These are phyloP conservation scores for Anoncus sp. DNA, from an alignment of 2,888 invertebrate genomes.

Conservation along the genomic window DNA sequence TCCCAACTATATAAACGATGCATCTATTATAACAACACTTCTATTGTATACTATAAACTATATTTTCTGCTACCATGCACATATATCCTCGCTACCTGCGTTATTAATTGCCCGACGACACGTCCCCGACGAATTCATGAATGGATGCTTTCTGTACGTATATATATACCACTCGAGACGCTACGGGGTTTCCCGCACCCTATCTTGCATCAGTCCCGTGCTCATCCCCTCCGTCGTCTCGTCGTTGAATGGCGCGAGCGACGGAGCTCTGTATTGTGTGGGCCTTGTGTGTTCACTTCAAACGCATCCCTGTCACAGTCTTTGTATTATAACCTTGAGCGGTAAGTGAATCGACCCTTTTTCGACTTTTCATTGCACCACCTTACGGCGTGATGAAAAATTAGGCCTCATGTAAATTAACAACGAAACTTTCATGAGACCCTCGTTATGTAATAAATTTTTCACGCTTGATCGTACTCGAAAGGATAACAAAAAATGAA, in stretches of 20 bases:
- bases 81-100: slow-evolving; percentile 33
- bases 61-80: background rate
- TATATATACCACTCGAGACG: slow-evolving; percentile 23
- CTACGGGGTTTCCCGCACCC: slow-evolving; percentile 7
- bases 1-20: slow-evolving; percentile 35
- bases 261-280: slow-evolving; percentile 27
- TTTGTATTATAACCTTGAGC: slow-evolving; percentile 43
- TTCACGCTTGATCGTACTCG: background rate
- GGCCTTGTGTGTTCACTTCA: slow-evolving; percentile 20
- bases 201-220: background rate
- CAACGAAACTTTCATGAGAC: background rate
- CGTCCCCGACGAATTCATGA: slow-evolving; percentile 49
- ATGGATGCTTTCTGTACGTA: slow-evolving; percentile 45
- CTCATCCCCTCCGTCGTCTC: slow-evolving; percentile 9
- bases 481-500: background rate
- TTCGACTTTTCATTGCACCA: slow-evolving; percentile 34
- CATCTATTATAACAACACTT: slow-evolving; percentile 40
- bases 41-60: background rate
- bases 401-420: slow-evolving; percentile 23
- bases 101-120: slow-evolving; percentile 59
- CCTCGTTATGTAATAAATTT: background rate
- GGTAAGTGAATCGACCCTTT: slow-evolving; percentile 22
- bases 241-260: slow-evolving; percentile 8
- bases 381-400: background rate
- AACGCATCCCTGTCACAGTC: slow-evolving; percentile 25